Evolutionary conservation across 2,888 invertebrate genomes (phyloP).

Genomic region (Drosophila flavopinicola): DNA sequence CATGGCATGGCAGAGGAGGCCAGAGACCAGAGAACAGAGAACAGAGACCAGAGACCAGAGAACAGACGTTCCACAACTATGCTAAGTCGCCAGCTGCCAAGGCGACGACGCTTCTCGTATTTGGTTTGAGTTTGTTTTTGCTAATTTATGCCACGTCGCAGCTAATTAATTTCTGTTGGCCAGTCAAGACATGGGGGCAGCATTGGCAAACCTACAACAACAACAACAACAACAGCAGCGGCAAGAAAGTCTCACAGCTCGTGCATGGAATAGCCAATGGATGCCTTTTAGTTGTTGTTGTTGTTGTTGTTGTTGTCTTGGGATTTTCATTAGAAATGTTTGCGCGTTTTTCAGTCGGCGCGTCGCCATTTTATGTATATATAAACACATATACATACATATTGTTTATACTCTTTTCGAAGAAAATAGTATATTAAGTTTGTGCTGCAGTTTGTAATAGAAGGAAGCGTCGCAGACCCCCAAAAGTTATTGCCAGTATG

Average conservation of each 20-base stretch:
- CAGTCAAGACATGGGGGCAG: constrained; percentile 56
- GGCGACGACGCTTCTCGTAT: constrained; percentile 8
- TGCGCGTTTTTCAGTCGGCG: constrained; percentile 61
- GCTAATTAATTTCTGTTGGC: constrained; percentile 76
- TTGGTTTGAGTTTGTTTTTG: constrained; percentile 35
- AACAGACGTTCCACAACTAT: not conserved
- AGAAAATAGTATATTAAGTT: too few relatives aligned
- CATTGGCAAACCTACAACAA: constrained; percentile 43
- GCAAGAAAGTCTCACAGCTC: constrained; percentile 69
- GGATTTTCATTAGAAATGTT: constrained; percentile 77
- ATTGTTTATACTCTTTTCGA: too few relatives aligned
- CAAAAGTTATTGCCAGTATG: too few relatives aligned
- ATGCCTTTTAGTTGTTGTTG: constrained; percentile 23
- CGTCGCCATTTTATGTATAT: constrained; percentile 63
- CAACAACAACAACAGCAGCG: constrained; percentile 46
- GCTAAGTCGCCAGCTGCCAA: not conserved
- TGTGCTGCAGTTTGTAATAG: too few relatives aligned
- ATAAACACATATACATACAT: too few relatives aligned
- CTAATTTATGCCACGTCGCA: constrained; percentile 78
- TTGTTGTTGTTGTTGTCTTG: constrained; percentile 19
- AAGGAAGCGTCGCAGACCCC: too few relatives aligned
- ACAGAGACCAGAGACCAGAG: not conserved
- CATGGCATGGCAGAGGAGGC: too few relatives aligned
- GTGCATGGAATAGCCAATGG: constrained; percentile 65
- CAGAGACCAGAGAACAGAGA: too few relatives aligned